A percentile compares a stretch with the other conserved stretches of the same genome.
phyloP scores from a whole-genome alignment of 2,797 vertebrate species.

The Apogon talboti region DNA sequence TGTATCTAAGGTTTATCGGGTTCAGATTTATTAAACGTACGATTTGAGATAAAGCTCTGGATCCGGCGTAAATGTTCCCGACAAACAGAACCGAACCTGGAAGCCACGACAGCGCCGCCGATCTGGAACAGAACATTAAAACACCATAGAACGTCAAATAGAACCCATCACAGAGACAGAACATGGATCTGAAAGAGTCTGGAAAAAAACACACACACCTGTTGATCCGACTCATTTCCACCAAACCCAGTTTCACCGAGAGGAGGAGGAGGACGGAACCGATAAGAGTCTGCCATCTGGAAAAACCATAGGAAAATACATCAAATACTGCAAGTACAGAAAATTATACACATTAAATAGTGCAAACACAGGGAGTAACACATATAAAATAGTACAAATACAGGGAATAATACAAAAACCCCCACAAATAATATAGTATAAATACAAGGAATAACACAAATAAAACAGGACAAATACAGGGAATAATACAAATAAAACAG shows the following conservation, averaged over 20 bases:
- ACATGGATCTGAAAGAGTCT: too few relatives aligned
- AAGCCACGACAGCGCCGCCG: conserved; percentile 88
- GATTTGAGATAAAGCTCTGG: conserved; percentile 90
- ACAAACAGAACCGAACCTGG: conserved; percentile 92
- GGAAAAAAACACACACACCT: too few relatives aligned
- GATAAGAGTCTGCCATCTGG: conserved; percentile 93
- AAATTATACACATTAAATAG: too few relatives aligned
- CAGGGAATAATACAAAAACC: too few relatives aligned
- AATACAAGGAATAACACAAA: too few relatives aligned
- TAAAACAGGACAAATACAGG: too few relatives aligned
- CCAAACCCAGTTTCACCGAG: conserved; percentile 91
- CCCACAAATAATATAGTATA: too few relatives aligned
- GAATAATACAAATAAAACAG: too few relatives aligned
- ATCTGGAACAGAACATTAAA: conserved; percentile 76
- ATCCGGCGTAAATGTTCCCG: conserved; percentile 96
- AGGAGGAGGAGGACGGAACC: conserved; percentile 89
- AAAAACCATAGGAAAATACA: neutral
- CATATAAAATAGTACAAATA: too few relatives aligned
- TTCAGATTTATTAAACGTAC: conserved; percentile 76
- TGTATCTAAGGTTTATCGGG: too few relatives aligned
- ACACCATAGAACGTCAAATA: neutral
- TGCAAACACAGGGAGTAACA: neutral
- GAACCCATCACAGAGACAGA: neutral
- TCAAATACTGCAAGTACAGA: too few relatives aligned
- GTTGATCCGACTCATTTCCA: conserved; percentile 88